Conservation (phyloP, 1,140 invertebrate species). For the Dufourea novaeangliae region DNA sequence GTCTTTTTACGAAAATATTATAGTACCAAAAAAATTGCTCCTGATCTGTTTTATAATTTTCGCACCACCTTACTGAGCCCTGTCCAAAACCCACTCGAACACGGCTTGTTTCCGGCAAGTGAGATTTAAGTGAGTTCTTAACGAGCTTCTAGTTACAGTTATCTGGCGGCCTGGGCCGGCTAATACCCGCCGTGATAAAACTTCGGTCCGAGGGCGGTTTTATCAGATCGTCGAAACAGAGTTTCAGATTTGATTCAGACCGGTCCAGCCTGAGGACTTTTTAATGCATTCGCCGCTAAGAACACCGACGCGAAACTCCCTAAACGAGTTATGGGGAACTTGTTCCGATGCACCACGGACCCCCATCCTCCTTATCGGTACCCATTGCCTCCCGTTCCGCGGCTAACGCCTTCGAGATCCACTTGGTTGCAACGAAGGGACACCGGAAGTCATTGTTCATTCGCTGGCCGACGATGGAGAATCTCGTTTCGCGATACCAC, state of each 20-base stretch:
- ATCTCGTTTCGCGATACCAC: constrained; percentile 29
- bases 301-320: constrained; percentile 66
- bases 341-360: constrained; percentile 42
- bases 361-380: constrained; percentile 52
- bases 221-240: constrained; percentile 70
- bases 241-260: constrained; percentile 71
- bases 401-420: constrained; percentile 8
- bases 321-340: constrained; percentile 72
- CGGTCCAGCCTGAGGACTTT: constrained; percentile 65
- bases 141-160: constrained; percentile 64
- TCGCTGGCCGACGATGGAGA: constrained; percentile 48
- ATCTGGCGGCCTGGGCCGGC: constrained; percentile 47
- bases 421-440: constrained; percentile 20
- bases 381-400: constrained; percentile 47
- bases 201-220: constrained; percentile 22
- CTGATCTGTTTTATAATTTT: no score
- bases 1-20: no score
- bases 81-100: constrained; percentile 29
- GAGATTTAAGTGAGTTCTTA: constrained; percentile 68
- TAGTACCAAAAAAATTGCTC: no score
- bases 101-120: constrained; percentile 45
- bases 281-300: constrained; percentile 71
- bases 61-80: no score
- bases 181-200: constrained; percentile 56
- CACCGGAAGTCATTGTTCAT: constrained; percentile 63